Conservation (phyloP, 2,797 vertebrate species). For the Caiman crocodilus region DNA sequence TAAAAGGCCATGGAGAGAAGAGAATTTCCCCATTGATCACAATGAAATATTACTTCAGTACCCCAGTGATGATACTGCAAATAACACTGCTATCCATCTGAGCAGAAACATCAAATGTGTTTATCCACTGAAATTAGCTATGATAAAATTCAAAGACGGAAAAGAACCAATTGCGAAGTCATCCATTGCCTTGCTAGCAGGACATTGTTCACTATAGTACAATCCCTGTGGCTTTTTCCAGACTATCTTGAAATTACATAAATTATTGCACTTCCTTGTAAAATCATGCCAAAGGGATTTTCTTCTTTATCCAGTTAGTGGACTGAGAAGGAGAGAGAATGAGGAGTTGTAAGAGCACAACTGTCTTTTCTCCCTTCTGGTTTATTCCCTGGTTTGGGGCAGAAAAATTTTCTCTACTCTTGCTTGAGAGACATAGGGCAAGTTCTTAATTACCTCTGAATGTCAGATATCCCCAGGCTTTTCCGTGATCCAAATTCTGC, state of each 20-base stretch:
- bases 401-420: rapidly evolving
- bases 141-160: not conserved
- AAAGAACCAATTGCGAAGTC: not conserved
- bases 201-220: not conserved
- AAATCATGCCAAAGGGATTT: rapidly evolving
- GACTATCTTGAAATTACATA: not conserved
- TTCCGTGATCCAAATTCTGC: conserved; percentile 91
- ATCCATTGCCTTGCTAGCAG: not conserved
- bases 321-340: not conserved
- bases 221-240: rapidly evolving
- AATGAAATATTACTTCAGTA: not conserved
- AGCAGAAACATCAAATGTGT: not conserved
- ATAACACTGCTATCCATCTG: not conserved
- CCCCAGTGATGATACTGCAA: not conserved
- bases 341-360: rapidly evolving
- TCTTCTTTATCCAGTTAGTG: not conserved
- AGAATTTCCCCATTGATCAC: not conserved
- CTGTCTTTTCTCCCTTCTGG: not conserved
- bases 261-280: not conserved
- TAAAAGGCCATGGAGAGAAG: not conserved
- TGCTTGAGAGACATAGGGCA: rapidly evolving
- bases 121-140: not conserved
- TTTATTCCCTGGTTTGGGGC: rapidly evolving
- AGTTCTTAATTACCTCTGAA: conserved; percentile 85
- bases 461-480: conserved; percentile 78